Evolutionary conservation across 2,888 invertebrate genomes (phyloP).

Genomic region (Alviniconcha strummeri): DNA sequence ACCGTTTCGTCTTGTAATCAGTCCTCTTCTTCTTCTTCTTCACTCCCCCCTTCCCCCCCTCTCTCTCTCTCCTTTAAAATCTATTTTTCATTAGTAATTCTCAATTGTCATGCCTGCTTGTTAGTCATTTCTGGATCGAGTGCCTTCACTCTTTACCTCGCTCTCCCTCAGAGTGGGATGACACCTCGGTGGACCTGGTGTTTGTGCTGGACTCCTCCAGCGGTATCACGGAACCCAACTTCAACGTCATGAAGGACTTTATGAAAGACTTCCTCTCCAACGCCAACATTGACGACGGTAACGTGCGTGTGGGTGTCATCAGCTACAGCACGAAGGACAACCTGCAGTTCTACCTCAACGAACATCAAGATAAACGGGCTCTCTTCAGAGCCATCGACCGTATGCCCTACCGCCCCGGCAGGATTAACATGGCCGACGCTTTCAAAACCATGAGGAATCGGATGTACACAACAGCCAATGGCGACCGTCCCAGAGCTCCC

Average conservation of each 20-base stretch:
- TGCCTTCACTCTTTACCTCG: slow-evolving; percentile 38
- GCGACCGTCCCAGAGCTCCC: slow-evolving; percentile 44
- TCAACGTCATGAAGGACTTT: slow-evolving; percentile 51
- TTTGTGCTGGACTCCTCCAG: slow-evolving; percentile 66
- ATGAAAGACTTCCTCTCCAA: slow-evolving; percentile 49
- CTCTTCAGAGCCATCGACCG: slow-evolving; percentile 41
- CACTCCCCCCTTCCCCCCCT: too few relatives aligned
- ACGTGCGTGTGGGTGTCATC: slow-evolving; percentile 61
- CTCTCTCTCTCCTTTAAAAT: too few relatives aligned
- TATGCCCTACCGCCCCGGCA: slow-evolving; percentile 42
- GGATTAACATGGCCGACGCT: slow-evolving; percentile 54
- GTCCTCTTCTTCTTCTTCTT: too few relatives aligned
- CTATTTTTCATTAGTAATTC: too few relatives aligned
- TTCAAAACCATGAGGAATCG: slow-evolving; percentile 50
- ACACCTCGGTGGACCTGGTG: slow-evolving; percentile 53
- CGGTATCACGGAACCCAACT: slow-evolving; percentile 58
- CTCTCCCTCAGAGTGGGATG: slow-evolving; percentile 37
- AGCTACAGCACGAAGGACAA: slow-evolving; percentile 59
- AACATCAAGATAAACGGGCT: slow-evolving; percentile 36
- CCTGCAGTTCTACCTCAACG: slow-evolving; percentile 59
- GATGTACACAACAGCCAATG: slow-evolving; percentile 51
- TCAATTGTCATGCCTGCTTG: too few relatives aligned
- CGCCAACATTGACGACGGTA: slow-evolving; percentile 59
- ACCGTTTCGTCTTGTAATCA: too few relatives aligned
- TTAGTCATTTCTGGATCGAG: too few relatives aligned